A percentile compares a stretch with the other conserved stretches of the same genome.
These are phyloP conservation scores for Agriopis aurantiaria DNA, from an alignment of 2,888 invertebrate genomes.

Conservation along the genomic window DNA sequence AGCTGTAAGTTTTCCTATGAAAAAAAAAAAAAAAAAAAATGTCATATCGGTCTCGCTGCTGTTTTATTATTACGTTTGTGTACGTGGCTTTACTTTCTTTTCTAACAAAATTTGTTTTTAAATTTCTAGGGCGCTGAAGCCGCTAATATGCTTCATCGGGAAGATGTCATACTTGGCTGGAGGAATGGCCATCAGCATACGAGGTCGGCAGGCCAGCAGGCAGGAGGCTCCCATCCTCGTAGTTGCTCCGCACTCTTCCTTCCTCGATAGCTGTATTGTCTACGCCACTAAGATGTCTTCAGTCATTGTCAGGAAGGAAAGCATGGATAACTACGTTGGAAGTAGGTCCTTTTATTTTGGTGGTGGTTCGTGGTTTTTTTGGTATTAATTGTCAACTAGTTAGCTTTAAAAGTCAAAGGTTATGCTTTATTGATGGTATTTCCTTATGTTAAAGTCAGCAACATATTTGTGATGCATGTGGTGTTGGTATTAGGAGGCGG, in stretches of 20 bases:
- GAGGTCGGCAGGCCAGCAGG: constrained; percentile 91
- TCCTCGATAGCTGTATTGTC: constrained; percentile 94
- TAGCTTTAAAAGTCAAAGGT: background rate
- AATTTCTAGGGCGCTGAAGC: constrained; percentile 83
- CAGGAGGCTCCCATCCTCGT: constrained; percentile 94
- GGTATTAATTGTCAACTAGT: background rate
- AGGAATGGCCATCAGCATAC: constrained; percentile 91
- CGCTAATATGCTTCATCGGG: constrained; percentile 90
- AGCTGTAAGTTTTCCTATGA: too few relatives aligned
- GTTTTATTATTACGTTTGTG: background rate
- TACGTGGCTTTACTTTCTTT: background rate
- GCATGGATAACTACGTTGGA: constrained; percentile 94
- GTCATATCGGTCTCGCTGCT: too few relatives aligned
- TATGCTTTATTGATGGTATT: background rate
- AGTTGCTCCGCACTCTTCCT: constrained; percentile 95
- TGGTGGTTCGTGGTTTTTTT: constrained; percentile 1
- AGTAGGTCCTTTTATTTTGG: constrained; percentile 88
- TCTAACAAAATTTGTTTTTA: constrained; percentile 36
- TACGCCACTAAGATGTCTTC: constrained; percentile 94
- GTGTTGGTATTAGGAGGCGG: too few relatives aligned
- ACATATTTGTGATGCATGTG: too few relatives aligned
- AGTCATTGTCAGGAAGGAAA: constrained; percentile 93
- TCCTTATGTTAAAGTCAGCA: too few relatives aligned
- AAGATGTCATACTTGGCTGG: constrained; percentile 91
- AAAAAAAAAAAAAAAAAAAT: too few relatives aligned